Evolutionary conservation across 64 coral and sea anemone genomes (phyloP).

Genomic region (Stichodactyla helianthus): DNA sequence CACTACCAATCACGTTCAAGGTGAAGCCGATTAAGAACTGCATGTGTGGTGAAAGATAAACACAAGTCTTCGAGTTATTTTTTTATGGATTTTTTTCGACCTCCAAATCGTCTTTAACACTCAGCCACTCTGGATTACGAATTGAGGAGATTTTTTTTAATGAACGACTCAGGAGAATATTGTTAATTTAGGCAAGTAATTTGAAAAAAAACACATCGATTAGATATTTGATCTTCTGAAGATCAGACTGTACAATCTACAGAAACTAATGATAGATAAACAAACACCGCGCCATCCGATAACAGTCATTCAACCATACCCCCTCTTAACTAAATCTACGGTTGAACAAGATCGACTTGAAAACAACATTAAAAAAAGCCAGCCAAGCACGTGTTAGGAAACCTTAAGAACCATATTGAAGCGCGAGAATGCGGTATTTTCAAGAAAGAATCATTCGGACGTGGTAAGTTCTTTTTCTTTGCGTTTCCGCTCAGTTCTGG

Average conservation of each 20-base stretch:
- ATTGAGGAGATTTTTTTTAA: background rate
- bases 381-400: background rate
- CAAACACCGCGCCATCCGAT: background rate
- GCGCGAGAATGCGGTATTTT: background rate
- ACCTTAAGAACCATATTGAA: background rate
- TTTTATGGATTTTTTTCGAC: slow-evolving; percentile 16
- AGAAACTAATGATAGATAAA: slow-evolving; percentile 5
- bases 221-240: slow-evolving; percentile 37
- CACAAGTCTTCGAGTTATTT: background rate
- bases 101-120: slow-evolving; percentile 26
- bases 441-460: slow-evolving; percentile 14
- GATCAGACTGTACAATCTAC: slow-evolving; percentile 3
- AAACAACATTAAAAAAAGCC: background rate
- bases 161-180: background rate
- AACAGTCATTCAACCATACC: background rate
- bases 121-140: background rate
- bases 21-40: slow-evolving; percentile 38
- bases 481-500: slow-evolving; percentile 32
- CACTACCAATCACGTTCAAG: slow-evolving; percentile 45
- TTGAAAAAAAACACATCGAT: slow-evolving; percentile 19
- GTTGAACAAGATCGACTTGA: background rate
- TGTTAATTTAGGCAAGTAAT: slow-evolving; percentile 4
- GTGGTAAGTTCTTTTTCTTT: slow-evolving; percentile 61
- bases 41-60: slow-evolving; percentile 67
- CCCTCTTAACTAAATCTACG: background rate